A percentile compares a stretch with the other conserved stretches of the same genome.
These are phyloP conservation scores for Notocelia uddmanniana DNA, from an alignment of 2,888 invertebrate species.

Conservation along the genomic window DNA sequence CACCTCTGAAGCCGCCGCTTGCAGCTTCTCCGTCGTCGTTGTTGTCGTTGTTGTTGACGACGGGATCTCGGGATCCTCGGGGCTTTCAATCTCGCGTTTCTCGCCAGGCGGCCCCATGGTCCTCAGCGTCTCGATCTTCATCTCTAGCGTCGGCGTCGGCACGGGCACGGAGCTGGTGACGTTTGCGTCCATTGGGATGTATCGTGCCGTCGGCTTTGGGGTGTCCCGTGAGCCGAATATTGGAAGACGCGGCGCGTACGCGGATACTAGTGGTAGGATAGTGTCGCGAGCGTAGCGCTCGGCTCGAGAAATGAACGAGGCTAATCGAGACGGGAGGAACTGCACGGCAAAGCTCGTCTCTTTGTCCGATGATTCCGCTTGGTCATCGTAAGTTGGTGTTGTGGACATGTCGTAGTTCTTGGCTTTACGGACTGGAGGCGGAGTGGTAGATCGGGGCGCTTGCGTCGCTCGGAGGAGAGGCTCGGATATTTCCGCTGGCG, in stretches of 20 bases:
- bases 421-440: slow-evolving; percentile 68
- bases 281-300: slow-evolving; percentile 93
- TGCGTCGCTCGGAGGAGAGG: slow-evolving; percentile 86
- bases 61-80: slow-evolving; percentile 75
- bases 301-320: slow-evolving; percentile 92
- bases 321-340: slow-evolving; percentile 91
- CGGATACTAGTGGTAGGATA: slow-evolving; percentile 90
- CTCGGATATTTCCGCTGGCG: slow-evolving; percentile 87
- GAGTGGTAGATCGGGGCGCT: slow-evolving; percentile 67
- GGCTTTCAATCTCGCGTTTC: slow-evolving; percentile 72
- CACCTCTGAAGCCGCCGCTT: slow-evolving; percentile 73
- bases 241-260: slow-evolving; percentile 91
- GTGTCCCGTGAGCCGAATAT: slow-evolving; percentile 82
- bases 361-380: slow-evolving; percentile 69
- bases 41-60: slow-evolving; percentile 64
- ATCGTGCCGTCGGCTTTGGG: slow-evolving; percentile 84
- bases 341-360: slow-evolving; percentile 88
- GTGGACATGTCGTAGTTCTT: slow-evolving; percentile 80
- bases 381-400: slow-evolving; percentile 73
- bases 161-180: slow-evolving; percentile 70
- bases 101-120: slow-evolving; percentile 78
- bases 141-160: slow-evolving; percentile 81
- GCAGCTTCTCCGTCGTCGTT: slow-evolving; percentile 62
- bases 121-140: slow-evolving; percentile 80
- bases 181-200: slow-evolving; percentile 86